Conservation (phyloP, 2,113 vertebrate genomes). For the Leptocoma aspasia region DNA sequence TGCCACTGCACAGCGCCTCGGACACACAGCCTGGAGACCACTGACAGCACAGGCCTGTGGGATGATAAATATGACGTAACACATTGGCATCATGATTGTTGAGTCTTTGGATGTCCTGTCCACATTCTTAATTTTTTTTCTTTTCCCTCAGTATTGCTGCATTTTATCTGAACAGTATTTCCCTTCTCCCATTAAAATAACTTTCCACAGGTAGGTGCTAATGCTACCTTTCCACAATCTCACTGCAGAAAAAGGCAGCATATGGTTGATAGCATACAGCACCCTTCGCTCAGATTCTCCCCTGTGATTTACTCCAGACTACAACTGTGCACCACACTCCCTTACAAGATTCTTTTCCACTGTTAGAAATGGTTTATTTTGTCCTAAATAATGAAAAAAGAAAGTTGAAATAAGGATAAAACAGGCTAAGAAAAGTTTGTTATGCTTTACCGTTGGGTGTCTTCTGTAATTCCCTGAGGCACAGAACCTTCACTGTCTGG, state of each 20-base stretch:
- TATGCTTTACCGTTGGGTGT: conserved; percentile 71
- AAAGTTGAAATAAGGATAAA: background rate
- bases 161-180: background rate
- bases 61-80: rapidly evolving
- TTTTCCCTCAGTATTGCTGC: background rate
- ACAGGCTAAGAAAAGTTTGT: background rate
- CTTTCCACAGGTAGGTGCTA: background rate
- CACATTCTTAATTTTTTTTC: background rate
- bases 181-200: background rate
- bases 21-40: background rate
- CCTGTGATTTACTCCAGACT: background rate
- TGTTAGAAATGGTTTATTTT: background rate
- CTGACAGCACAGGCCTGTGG: background rate
- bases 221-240: background rate
- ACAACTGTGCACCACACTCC: background rate
- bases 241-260: background rate
- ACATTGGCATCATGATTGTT: too few relatives aligned
- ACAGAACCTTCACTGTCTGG: conserved; percentile 51
- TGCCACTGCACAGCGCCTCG: rapidly evolving
- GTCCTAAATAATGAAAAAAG: background rate
- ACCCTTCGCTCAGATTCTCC: background rate
- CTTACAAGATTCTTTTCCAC: background rate
- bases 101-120: too few relatives aligned
- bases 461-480: conserved; percentile 59
- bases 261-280: background rate